Base-by-base conservation (phyloP, 2,113 vertebrate genomes). In the Psittacula cyanocephala region DNA sequence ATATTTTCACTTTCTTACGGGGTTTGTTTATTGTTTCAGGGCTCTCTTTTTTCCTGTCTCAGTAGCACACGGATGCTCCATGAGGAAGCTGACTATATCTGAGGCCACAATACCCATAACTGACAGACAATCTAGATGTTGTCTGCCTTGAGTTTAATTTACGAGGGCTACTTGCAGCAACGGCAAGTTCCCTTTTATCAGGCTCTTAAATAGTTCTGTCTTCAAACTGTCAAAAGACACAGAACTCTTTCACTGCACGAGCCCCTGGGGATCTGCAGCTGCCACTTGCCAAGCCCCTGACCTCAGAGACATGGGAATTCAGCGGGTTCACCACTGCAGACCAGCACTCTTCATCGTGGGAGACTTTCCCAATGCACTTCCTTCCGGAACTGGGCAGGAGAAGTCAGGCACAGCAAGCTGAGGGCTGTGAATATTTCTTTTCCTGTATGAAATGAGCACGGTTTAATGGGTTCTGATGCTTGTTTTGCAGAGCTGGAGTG, bases 11-110 rank as follows among this genome's bases (percentile, higher is more conserved):
- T 75, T 74, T 84, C 65, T 59, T 81, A 44, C 79, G 65, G 55
- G 9, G 37, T 86, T 81, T 86, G 57, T 95, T 95, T 95, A 39
- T 96, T 97, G 69, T 10, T 86, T 86, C 46, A 78, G 46, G 57
- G 9, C 10, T 31, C 18, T 88, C 63, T 6, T 77, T 68, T 78
- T 91, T 86, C 88, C 84, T 39, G 23, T 92, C 81, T 93, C 77
- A 23, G 86, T 65, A 81, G 88, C 59, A 46, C 47, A 31, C 41
- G 49, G 53, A 50, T 7, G 12, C 18, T 70, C 88, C 93, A 68
- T 6, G 65, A 86, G 78, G 85, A 86, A 78, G 13, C 7, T n/a
- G 50, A 43, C 35, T 80, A 18, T 71, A 9, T 72, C 55, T 39
- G 13, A 49, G 53, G 28, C 39, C 8, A 57, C 77, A 22, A 7